Evolutionary conservation across 1,140 invertebrate species (phyloP), one percentile per base, ranked within the genome.

Genomic region (Anoplophora glabripennis): DNA sequence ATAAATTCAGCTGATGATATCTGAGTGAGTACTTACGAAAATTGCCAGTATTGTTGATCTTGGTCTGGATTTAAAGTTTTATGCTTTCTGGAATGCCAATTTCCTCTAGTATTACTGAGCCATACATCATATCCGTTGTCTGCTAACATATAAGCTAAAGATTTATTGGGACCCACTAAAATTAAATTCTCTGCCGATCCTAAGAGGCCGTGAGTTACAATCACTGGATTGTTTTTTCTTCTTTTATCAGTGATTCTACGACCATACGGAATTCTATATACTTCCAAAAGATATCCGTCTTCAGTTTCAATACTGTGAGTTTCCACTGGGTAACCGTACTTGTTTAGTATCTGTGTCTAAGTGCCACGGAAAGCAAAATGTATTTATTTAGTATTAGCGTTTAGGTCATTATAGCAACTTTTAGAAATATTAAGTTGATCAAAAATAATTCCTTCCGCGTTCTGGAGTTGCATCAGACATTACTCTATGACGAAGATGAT

Each of bases 71-170:
- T 65, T 7, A 78, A 55, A 7, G 35, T 69, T 17, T 75, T 76
- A 69, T 88, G 84, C 35, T 75, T 78, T 60, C 79, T 78, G 0
- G 84, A 85, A 60, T 89, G 89, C 15, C 77, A 78, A 63, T 86
- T 89, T 17, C 88, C 88, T 59, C 88, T 77, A 34, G 81, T 77
- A 71, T 90, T 89, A 4, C 80, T 83, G 66, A 90, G 62, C 88
- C 88, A 90, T 1, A 90, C 86, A 60, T 90, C 88, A 71, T 83
- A 89, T 14, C 84, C 86, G 10, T 72, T 68, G 63, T 89, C 83
- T 0, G 82, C 80, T 7, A 81, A 67, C 28, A 72, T 66, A 40
- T 78, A 75, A 14, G 70, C 75, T 83, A 70, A 49, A 1, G 80
- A 80, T 59, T 85, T 85, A 12, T 80, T 72, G 2, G 85, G 85